phyloP scores from a whole-genome alignment of 2,113 vertebrate genomes.

The Trematocara stigmaticum region DNA sequence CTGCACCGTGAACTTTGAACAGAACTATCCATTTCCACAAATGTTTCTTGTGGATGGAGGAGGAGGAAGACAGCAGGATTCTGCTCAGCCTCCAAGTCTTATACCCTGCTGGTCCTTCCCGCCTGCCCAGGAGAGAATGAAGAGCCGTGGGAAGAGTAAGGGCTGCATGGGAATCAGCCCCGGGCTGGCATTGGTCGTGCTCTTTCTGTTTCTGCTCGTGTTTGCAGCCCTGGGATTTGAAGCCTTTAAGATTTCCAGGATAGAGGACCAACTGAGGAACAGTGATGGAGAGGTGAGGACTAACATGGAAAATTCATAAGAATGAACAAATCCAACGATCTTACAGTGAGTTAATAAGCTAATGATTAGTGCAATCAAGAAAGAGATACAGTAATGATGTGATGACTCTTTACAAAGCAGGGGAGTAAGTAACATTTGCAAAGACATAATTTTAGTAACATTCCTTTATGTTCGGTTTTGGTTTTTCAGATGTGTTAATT shows the following conservation, averaged over 20 bases:
- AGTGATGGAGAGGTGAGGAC: constrained; percentile 24
- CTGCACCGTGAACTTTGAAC: constrained; percentile 50
- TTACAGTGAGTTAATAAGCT: background rate
- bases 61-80: background rate
- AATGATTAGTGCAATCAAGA: background rate
- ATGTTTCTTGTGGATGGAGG: constrained; percentile 49
- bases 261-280: constrained; percentile 30
- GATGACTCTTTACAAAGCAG: background rate
- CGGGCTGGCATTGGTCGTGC: background rate
- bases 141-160: background rate
- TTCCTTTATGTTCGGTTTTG: background rate
- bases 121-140: constrained; percentile 5
- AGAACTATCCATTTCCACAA: constrained; percentile 46
- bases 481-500: background rate
- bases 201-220: constrained; percentile 56
- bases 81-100: background rate
- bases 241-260: constrained; percentile 34
- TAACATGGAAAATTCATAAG: background rate
- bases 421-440: background rate
- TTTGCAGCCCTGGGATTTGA: constrained; percentile 51
- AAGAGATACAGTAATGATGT: background rate
- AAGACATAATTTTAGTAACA: background rate
- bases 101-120: constrained; percentile 52
- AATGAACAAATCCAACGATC: background rate
- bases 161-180: constrained; percentile 30